These are phyloP conservation scores for Corvus cornix DNA, from an alignment of 2,113 vertebrate genomes.

Conservation along the genomic window DNA sequence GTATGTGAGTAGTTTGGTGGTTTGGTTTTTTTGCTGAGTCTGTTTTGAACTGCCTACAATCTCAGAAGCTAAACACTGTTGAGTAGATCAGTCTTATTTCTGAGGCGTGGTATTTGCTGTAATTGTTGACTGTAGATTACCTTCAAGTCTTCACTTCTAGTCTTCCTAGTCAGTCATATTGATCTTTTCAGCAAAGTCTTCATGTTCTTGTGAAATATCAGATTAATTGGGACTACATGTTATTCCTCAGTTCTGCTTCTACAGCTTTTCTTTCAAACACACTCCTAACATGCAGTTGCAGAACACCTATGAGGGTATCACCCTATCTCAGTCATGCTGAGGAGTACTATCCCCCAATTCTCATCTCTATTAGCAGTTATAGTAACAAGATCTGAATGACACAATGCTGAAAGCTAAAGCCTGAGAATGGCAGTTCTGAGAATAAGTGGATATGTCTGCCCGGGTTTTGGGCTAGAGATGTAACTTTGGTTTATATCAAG, in stretches of 20 bases:
- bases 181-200: background rate
- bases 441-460: background rate
- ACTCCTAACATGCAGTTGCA: background rate
- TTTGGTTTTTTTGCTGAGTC: background rate
- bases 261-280: background rate
- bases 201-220: background rate
- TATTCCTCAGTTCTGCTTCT: background rate
- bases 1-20: accelerated
- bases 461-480: background rate
- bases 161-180: background rate
- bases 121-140: background rate
- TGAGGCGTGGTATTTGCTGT: background rate
- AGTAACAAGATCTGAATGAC: background rate
- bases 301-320: background rate
- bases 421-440: background rate
- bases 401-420: background rate
- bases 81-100: background rate
- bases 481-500: background rate
- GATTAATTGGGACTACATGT: background rate
- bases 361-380: background rate
- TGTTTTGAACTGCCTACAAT: background rate
- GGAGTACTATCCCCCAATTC: background rate
- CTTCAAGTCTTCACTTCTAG: background rate
- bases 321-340: background rate
- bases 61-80: background rate